phyloP scores from a whole-genome alignment of 2,113 vertebrate genomes.

The Oceanites oceanicus region DNA sequence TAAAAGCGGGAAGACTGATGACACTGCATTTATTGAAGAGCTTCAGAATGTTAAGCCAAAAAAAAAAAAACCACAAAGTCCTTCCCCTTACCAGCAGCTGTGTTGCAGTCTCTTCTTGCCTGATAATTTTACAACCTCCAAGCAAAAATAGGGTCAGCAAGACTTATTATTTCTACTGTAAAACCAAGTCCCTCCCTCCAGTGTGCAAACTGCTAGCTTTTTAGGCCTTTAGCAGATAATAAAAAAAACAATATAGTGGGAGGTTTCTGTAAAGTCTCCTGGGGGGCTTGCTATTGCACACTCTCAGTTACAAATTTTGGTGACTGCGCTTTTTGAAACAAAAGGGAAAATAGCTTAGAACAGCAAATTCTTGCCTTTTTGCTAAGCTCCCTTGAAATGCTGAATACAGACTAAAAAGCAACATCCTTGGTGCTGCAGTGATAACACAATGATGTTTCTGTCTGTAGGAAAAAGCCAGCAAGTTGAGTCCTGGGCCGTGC shows the following conservation, averaged over 20 bases:
- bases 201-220: neutral
- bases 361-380: conserved; percentile 33
- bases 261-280: neutral
- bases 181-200: neutral
- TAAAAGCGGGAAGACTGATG: neutral
- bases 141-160: neutral
- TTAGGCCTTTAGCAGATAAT: neutral
- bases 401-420: neutral
- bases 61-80: neutral
- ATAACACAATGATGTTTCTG: neutral
- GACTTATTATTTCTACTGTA: neutral
- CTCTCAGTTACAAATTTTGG: neutral
- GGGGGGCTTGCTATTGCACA: neutral
- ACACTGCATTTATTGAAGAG: neutral
- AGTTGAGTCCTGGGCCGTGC: neutral
- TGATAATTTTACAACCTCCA: neutral
- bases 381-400: neutral
- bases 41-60: neutral
- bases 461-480: neutral
- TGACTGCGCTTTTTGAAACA: neutral
- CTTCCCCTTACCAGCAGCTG: neutral
- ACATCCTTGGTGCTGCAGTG: neutral
- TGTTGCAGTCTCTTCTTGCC: neutral
- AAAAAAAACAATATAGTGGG: neutral
- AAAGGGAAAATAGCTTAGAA: conserved; percentile 4